These are phyloP conservation scores for Oncorhynchus kisutch DNA, from an alignment of 2,113 vertebrate genomes.

Conservation along the genomic window DNA sequence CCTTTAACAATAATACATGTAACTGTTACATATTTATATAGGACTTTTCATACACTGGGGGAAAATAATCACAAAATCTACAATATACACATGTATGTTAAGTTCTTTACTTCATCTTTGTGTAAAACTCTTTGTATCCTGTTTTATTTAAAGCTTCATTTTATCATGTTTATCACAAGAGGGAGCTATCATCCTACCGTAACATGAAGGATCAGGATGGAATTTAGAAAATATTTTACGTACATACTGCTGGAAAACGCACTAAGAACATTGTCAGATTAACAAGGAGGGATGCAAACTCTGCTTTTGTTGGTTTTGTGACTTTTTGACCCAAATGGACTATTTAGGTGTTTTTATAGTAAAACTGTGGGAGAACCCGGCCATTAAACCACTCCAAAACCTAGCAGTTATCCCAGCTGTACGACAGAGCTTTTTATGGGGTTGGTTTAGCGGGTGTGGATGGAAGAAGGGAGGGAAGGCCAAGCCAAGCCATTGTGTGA, in stretches of 20 bases:
- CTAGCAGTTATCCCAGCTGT: not conserved
- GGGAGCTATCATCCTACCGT: conserved; percentile 14
- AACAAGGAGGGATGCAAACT: not conserved
- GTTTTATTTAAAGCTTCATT: not conserved
- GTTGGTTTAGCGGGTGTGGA: not conserved
- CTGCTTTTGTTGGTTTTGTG: not conserved
- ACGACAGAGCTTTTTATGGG: not conserved
- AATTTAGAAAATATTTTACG: not conserved
- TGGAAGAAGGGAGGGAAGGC: not conserved
- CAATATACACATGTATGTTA: too few species aligned
- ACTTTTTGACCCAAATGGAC: not conserved
- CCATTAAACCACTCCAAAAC: not conserved
- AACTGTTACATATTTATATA: too few species aligned
- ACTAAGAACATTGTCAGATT: not conserved
- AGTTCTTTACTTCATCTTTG: too few species aligned
- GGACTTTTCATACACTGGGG: too few species aligned
- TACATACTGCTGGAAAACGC: not conserved
- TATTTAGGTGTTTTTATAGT: not conserved
- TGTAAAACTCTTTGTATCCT: too few species aligned
- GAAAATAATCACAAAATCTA: too few species aligned
- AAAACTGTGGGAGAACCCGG: too few species aligned
- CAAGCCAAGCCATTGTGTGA: not conserved
- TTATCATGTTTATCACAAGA: conserved; percentile 21
- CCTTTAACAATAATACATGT: too few species aligned
- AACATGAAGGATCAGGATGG: not conserved